A percentile compares a stretch with the other conserved stretches of the same genome.
Evolutionary conservation across 2,888 invertebrate genomes (phyloP).

Genomic region (Meiosimyza platycephala): DNA sequence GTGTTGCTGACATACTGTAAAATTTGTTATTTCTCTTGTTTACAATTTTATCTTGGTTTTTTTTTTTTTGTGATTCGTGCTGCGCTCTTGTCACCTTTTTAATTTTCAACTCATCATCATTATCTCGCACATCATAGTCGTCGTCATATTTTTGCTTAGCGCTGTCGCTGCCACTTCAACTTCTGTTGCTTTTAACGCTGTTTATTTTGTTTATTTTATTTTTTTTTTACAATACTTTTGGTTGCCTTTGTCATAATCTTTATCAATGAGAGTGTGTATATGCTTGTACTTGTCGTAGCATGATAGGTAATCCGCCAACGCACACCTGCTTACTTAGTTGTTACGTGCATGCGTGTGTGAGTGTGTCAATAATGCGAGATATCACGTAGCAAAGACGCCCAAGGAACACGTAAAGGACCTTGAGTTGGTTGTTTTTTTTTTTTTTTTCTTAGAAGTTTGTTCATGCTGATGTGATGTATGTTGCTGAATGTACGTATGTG

Average conservation of each 20-base stretch:
- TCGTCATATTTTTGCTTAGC: neutral
- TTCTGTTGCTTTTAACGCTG: neutral
- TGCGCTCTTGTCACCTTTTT: constrained; percentile 13
- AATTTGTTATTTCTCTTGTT: too few relatives aligned
- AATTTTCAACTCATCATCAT: constrained; percentile 15
- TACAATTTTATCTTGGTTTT: neutral
- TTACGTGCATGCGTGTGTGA: neutral
- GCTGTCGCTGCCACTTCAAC: neutral
- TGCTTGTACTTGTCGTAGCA: neutral
- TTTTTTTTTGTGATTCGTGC: neutral
- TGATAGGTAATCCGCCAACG: neutral
- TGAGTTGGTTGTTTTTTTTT: neutral
- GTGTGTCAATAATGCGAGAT: neutral
- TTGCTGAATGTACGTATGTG: too few relatives aligned
- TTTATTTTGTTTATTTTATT: neutral
- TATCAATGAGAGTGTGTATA: too few relatives aligned
- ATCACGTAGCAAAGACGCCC: constrained; percentile 6
- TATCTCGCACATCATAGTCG: neutral
- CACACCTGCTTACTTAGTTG: neutral
- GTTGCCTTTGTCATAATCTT: too few relatives aligned
- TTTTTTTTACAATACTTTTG: neutral
- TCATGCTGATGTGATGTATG: too few relatives aligned
- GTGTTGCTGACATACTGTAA: too few relatives aligned
- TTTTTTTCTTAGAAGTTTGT: too few relatives aligned
- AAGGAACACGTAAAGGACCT: constrained; percentile 1